Base-by-base conservation (phyloP, 1,140 invertebrate genomes). In the Subanguina moxae region DNA sequence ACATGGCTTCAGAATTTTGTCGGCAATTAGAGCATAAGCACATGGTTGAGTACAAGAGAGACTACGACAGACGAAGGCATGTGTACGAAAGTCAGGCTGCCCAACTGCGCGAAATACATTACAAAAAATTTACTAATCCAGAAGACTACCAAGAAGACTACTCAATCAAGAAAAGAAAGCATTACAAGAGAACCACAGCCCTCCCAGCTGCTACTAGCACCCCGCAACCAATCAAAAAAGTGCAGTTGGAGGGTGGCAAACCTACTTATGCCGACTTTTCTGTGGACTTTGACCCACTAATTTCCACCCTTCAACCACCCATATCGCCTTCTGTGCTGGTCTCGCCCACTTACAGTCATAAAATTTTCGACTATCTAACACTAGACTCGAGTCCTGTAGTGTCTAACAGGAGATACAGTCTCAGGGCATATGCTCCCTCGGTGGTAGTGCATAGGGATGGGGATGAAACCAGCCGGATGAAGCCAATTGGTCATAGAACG, bases 11-110 rank as follows among this genome's bases (percentile, higher is more conserved):
- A 30, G 69, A 73, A 48, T 68, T 69, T 63, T 82, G 78, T 73
- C 70, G 78, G 56, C 62, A 70, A 42, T 68, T 79, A 48, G 78
- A 78, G 71, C 45, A 70, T 63, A 48, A 42, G 59, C 75, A 80
- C 66, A 76, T 80, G 28, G 42, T 42, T 17, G 46, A 45, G 38
- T 48, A 66, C 38, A 45, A 68, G 5, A 32, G 17, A 17, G 57
- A 69, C 32, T 75, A 72, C 68, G 72, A 78, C 9, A 11, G 57
- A 1, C 73, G 73, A 28, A 38, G 64, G n/a, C 56, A 38, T 25
- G 8, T 19, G 3, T 52, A 52, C 23, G 48, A 66, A 23, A 62
- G 30, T 30, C 15, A 43, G 21, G 21, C 66, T 13, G 13, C 64
- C 28, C 23, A 58, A 21, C 66, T 1, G 17, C 64, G n/a, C 62